Conservation (phyloP, 2,888 invertebrate genomes). For the Athalia circularis region DNA sequence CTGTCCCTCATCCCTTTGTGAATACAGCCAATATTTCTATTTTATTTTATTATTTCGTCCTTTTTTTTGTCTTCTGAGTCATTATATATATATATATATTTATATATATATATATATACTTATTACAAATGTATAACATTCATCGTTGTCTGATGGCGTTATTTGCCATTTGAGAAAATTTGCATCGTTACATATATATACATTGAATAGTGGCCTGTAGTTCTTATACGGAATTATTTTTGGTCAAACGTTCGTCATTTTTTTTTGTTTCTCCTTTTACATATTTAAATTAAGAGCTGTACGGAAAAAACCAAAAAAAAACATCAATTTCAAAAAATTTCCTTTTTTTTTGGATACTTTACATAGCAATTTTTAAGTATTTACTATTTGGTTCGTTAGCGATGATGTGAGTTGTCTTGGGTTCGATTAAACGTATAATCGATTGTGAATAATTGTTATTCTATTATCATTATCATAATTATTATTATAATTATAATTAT, state of each 20-base stretch:
- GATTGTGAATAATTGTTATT: neutral
- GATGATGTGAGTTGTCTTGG: neutral
- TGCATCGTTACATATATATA: no score
- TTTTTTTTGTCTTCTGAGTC: conserved; percentile 43
- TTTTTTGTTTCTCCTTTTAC: neutral
- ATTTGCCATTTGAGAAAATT: no score
- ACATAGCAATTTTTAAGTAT: neutral
- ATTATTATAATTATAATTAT: no score
- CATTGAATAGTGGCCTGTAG: conserved; percentile 55
- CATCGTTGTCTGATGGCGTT: neutral
- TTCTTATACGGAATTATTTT: conserved; percentile 56
- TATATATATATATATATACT: no score
- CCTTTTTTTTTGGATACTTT: neutral
- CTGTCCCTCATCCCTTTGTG: conserved; percentile 44
- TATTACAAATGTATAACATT: neutral
- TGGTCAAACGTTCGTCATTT: neutral
- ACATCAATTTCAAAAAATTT: neutral
- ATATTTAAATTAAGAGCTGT: conserved; percentile 38
- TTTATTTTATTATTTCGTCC: conserved; percentile 48
- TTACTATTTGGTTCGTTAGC: no score
- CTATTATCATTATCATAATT: no score
- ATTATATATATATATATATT: neutral
- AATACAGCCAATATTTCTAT: conserved; percentile 47
- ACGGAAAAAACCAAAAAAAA: conserved; percentile 42
- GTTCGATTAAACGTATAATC: neutral